A percentile compares a stretch with the other conserved stretches of the same genome.
Conservation (phyloP, 1,140 invertebrate species). For the Aphis gossypii region DNA sequence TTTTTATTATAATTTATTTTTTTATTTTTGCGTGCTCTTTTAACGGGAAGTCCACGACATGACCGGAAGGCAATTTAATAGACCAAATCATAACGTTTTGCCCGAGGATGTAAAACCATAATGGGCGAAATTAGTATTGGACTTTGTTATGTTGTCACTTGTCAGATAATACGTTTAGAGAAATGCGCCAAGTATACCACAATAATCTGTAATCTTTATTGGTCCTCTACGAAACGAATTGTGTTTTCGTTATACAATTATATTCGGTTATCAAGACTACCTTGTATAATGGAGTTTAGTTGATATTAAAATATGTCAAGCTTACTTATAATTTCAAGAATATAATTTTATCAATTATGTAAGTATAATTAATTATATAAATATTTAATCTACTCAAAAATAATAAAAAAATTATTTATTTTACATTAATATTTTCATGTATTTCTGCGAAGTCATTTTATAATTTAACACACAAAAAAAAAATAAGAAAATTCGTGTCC, state of each 20-base stretch:
- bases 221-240: slow-evolving; percentile 17
- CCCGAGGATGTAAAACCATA: neutral
- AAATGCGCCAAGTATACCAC: neutral
- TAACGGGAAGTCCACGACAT: slow-evolving; percentile 25
- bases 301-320: neutral
- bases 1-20: slow-evolving; percentile 24
- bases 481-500: neutral
- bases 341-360: neutral
- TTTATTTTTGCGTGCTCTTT: slow-evolving; percentile 18
- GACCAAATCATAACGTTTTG: slow-evolving; percentile 26
- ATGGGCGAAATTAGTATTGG: neutral
- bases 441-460: neutral
- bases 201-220: slow-evolving; percentile 30
- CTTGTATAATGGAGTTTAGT: neutral
- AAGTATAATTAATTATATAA: neutral
- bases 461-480: neutral
- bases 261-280: neutral
- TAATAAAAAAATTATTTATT: too few relatives aligned
- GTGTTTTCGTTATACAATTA: neutral
- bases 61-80: slow-evolving; percentile 47
- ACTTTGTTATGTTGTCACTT: slow-evolving; percentile 41
- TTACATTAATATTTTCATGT: neutral
- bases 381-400: neutral
- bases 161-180: neutral
- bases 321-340: neutral